A percentile compares a stretch with the other conserved stretches of the same genome.
These are phyloP conservation scores for Bryconaethiops microstoma DNA, from an alignment of 2,797 vertebrate genomes.

Conservation along the genomic window DNA sequence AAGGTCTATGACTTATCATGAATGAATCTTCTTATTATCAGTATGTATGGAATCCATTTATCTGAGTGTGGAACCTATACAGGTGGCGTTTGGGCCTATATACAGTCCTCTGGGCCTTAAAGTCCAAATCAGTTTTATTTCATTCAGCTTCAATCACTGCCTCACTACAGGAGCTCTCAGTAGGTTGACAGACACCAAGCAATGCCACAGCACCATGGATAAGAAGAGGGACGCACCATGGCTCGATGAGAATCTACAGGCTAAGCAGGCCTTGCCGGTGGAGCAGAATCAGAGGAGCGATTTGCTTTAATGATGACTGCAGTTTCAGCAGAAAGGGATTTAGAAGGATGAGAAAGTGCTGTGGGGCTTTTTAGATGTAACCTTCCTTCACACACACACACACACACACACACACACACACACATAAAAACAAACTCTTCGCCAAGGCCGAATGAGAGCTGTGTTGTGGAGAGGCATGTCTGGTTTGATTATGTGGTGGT, in stretches of 20 bases:
- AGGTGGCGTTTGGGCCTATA: too few relatives aligned
- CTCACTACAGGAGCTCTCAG: slow-evolving; percentile 19
- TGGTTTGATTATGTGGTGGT: slow-evolving; percentile 35
- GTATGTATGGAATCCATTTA: too few relatives aligned
- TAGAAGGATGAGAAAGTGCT: slow-evolving; percentile 15
- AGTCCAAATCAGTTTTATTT: background rate
- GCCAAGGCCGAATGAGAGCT: slow-evolving; percentile 31
- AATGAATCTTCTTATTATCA: too few relatives aligned
- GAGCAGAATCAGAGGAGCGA: background rate
- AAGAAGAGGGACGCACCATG: background rate
- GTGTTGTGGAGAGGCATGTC: slow-evolving; percentile 22
- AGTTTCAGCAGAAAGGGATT: slow-evolving; percentile 34
- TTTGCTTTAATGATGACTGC: slow-evolving; percentile 40
- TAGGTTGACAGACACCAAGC: slow-evolving; percentile 15
- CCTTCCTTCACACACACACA: background rate
- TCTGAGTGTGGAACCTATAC: too few relatives aligned
- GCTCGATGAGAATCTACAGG: background rate
- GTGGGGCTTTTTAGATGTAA: slow-evolving; percentile 6
- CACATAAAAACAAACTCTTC: slow-evolving; percentile 2
- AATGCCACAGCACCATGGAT: slow-evolving; percentile 8
- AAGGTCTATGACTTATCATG: too few relatives aligned
- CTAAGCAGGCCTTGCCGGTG: slow-evolving; percentile 6
- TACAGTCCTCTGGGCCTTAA: too few relatives aligned
- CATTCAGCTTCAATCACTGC: background rate
- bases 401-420: slow-evolving; percentile 10